These are phyloP conservation scores for Brachionus paranguensis DNA, from an alignment of 1,140 invertebrate genomes.

Conservation along the genomic window DNA sequence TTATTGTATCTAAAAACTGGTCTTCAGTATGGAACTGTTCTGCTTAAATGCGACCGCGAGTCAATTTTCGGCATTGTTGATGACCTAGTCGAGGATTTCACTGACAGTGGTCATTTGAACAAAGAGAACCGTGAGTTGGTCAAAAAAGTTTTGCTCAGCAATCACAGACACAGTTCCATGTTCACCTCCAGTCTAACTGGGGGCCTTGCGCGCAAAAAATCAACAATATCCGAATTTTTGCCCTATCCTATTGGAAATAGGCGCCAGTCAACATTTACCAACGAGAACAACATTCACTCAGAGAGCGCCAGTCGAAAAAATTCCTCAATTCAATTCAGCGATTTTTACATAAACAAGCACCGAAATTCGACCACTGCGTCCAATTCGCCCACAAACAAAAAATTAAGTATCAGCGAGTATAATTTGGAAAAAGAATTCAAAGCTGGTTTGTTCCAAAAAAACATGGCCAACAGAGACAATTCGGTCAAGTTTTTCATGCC, in stretches of 20 bases:
- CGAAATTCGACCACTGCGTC: background rate
- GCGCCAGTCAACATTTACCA: conserved; percentile 9
- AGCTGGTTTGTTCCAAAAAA: background rate
- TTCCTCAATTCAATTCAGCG: conserved; percentile 11
- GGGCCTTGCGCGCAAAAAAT: background rate
- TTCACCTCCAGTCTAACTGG: background rate
- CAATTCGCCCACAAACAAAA: conserved; percentile 1
- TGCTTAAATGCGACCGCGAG: conserved; percentile 23
- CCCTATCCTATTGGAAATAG: background rate
- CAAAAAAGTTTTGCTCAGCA: background rate
- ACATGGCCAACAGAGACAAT: background rate
- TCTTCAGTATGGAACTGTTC: conserved; percentile 33
- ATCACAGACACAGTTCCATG: conserved; percentile 18
- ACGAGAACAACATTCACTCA: background rate
- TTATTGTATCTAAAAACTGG: conserved; percentile 17
- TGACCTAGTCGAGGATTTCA: conserved; percentile 10
- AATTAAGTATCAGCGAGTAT: conserved; percentile 20
- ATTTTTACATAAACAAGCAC: background rate
- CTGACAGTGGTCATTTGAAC: conserved; percentile 30
- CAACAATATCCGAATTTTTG: conserved; percentile 38
- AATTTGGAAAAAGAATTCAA: conserved; percentile 10
- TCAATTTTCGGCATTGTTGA: conserved; percentile 6
- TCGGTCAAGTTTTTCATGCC: conserved; percentile 12
- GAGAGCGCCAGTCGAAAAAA: background rate
- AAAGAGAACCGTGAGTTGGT: conserved; percentile 22